Evolutionary conservation across 53 echinoderm and acorn worm genomes (phyloP), one percentile per base, ranked within the genome.

Genomic region (Arbacia lixula): DNA sequence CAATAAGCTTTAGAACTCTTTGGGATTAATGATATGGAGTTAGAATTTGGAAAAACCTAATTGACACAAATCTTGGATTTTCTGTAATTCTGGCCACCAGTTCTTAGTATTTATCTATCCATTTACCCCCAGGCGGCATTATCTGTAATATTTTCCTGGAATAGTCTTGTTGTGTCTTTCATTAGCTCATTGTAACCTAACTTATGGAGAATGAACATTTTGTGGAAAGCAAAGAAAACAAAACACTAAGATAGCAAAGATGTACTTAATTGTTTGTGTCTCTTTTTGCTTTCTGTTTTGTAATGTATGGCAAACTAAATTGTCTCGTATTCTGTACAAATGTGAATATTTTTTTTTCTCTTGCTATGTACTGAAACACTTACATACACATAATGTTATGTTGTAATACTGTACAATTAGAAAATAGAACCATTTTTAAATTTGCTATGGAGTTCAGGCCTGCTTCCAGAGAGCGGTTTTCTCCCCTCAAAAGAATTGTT

Each of bases 231-330:
- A 33, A 33, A 11, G 0, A 55, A 36, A 21, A 76, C 9, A 58
- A 77, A 57, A 55, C 6, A 57, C 42, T 77, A 57, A 77, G 5
- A 56, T 5, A 11, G 57, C 57, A 14, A 20, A 56, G 77, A 77
- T 77, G 77, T 77, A 77, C 77, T 77, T 77, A 77, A 77, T 77
- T 77, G 58, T 77, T 58, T n/a, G n/a, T n/a, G n/a, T n/a, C n/a
- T n/a, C 46, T 53, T 64, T 77, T 77, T 35, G 77, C 77, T 57
- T 77, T 58, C 77, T 77, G 77, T 58, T 77, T 14, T 39, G 58
- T 77, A 41, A 57, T 56, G 21, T 16, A 32, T 56, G 72, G 43
- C 24, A 22, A 53, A 28, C 34, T 75, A 30, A 14, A 5, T 9
- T 77, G 56, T 77, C 36, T 36, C 58, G 58, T 58, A 77, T 37